Percentiles rank a stretch among this genome's conserved stretches.
phyloP scores from a whole-genome alignment of 1,140 invertebrate species.

The Drosophila tani region DNA sequence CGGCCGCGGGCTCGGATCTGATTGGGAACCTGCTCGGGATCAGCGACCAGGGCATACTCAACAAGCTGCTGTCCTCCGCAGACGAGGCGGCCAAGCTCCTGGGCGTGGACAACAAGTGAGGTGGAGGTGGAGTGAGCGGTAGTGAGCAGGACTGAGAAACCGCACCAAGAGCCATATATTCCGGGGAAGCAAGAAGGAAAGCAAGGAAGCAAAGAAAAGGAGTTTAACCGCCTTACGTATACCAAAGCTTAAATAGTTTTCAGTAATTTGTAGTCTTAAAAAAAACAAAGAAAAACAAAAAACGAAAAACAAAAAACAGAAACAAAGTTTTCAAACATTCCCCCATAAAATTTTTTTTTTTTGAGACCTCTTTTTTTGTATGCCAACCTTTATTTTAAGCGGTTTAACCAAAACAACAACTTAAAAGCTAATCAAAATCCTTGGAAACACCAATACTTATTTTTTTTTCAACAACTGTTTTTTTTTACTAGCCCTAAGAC shows the following conservation, averaged over 20 bases:
- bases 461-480: slow-evolving; percentile 16
- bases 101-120: slow-evolving; percentile 88
- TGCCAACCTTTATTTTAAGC: slow-evolving; percentile 24
- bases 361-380: slow-evolving; percentile 20
- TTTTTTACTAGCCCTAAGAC: slow-evolving; percentile 32
- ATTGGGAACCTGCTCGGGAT: slow-evolving; percentile 96
- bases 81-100: slow-evolving; percentile 95
- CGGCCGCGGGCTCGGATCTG: slow-evolving; percentile 88
- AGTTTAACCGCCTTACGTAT: slow-evolving; percentile 59
- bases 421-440: slow-evolving; percentile 32
- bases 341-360: neutral
- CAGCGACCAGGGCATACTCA: slow-evolving; percentile 93
- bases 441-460: slow-evolving; percentile 6
- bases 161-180: slow-evolving; percentile 13
- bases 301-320: slow-evolving; percentile 16
- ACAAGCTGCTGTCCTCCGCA: slow-evolving; percentile 93
- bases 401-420: slow-evolving; percentile 32
- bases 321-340: slow-evolving; percentile 19
- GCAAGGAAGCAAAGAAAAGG: no score
- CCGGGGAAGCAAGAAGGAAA: neutral
- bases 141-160: neutral
- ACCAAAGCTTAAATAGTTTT: slow-evolving; percentile 72
- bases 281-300: slow-evolving; percentile 1
- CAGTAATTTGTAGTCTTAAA: slow-evolving; percentile 50
- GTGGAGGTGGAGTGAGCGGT: neutral